These are phyloP conservation scores for Zophobas atratus DNA, from an alignment of 1,140 invertebrate genomes.

Conservation along the genomic window DNA sequence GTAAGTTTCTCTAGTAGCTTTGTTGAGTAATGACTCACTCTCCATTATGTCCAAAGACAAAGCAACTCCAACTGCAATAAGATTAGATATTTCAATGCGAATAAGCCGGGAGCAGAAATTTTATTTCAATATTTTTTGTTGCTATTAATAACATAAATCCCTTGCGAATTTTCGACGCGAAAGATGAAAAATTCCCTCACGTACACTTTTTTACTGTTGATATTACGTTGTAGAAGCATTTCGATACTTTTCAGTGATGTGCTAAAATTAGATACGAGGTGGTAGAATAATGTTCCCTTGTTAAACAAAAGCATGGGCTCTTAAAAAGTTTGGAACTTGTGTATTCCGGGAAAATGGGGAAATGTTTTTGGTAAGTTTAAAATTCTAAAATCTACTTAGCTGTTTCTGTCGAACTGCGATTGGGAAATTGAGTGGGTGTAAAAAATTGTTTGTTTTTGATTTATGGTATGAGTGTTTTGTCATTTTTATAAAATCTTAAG, in stretches of 20 bases:
- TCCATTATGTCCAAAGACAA: conserved; percentile 20
- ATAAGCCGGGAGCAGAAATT: conserved; percentile 14
- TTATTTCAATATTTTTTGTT: conserved; percentile 13
- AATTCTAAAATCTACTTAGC: conserved; percentile 1
- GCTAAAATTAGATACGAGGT: too few species aligned
- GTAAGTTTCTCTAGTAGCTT: conserved; percentile 45
- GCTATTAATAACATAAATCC: conserved; percentile 16
- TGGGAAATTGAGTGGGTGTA: conserved; percentile 8
- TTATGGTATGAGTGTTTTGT: conserved; percentile 13
- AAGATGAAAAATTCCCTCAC: not conserved
- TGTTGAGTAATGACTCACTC: conserved; percentile 44
- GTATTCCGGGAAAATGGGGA: not conserved
- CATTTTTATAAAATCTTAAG: conserved; percentile 17
- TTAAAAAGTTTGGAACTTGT: not conserved
- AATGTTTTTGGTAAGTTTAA: conserved; percentile 6
- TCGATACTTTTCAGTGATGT: too few species aligned
- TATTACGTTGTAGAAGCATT: not conserved
- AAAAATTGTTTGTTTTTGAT: conserved; percentile 16
- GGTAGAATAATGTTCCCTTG: too few species aligned
- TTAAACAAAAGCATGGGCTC: not conserved
- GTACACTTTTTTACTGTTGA: not conserved
- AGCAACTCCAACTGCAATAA: conserved; percentile 35
- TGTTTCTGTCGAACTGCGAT: not conserved
- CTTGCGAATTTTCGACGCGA: conserved; percentile 3
- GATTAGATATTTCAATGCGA: conserved; percentile 27